Evolutionary conservation across 2,113 vertebrate species (phyloP).

Genomic region (Chaetorhynchus papuensis): DNA sequence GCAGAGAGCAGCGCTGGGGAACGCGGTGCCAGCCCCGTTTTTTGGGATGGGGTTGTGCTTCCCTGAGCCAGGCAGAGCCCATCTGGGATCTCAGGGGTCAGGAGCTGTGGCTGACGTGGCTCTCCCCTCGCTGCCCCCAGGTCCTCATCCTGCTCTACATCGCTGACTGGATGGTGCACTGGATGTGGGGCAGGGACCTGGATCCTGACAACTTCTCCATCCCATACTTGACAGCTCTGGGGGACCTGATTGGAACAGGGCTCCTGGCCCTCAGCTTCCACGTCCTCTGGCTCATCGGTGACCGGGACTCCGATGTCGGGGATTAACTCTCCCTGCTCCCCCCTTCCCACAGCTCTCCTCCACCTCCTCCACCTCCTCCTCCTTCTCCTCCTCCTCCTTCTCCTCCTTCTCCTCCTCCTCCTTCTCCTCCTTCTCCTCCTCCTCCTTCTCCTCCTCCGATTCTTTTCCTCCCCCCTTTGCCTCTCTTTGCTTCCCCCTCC

Average conservation of each 20-base stretch:
- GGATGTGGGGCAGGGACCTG: slow-evolving; percentile 97
- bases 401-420: neutral
- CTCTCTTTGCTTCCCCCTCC: slow-evolving; percentile 35
- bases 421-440: neutral
- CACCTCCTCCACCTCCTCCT: neutral
- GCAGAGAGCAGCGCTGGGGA: neutral
- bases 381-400: neutral
- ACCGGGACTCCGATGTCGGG: slow-evolving; percentile 87
- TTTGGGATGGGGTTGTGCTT: fast-evolving
- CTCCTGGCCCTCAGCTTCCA: slow-evolving; percentile 97
- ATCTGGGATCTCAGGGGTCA: fast-evolving
- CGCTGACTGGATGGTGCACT: slow-evolving; percentile 99
- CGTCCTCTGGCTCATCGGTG: slow-evolving; percentile 95
- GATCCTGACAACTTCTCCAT: slow-evolving; percentile 99
- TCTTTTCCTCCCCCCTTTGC: neutral
- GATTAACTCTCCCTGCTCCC: slow-evolving; percentile 71
- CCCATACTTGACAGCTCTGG: slow-evolving; percentile 95
- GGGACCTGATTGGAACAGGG: slow-evolving; percentile 94
- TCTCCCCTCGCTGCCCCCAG: slow-evolving; percentile 63
- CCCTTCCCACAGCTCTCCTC: neutral
- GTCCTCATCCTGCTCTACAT: slow-evolving; percentile 95
- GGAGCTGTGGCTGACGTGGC: neutral
- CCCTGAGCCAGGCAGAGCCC: neutral
- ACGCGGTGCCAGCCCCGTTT: neutral
- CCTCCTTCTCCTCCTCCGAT: neutral